phyloP scores from a whole-genome alignment of 2,888 invertebrate genomes.

The Saturnia japonica region DNA sequence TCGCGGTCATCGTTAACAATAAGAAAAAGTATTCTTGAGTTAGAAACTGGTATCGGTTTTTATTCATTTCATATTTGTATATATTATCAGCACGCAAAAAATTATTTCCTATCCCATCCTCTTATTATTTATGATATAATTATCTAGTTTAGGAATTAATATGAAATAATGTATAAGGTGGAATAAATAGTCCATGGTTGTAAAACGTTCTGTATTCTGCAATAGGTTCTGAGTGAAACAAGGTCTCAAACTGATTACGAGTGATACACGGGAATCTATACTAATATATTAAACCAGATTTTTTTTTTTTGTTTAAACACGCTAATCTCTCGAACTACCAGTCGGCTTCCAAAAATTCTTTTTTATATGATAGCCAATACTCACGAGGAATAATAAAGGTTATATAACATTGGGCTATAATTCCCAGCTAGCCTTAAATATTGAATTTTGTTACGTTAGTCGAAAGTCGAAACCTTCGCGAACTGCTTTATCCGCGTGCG shows the following conservation, averaged over 20 bases:
- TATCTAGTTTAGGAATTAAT: background rate
- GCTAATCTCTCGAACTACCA: too few relatives aligned
- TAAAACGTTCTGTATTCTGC: slow-evolving; percentile 55
- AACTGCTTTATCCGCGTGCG: too few relatives aligned
- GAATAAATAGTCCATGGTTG: slow-evolving; percentile 56
- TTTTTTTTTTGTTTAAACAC: too few relatives aligned
- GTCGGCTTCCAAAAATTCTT: too few relatives aligned
- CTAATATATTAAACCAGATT: too few relatives aligned
- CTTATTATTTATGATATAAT: background rate
- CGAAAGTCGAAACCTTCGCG: too few relatives aligned
- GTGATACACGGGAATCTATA: slow-evolving; percentile 77
- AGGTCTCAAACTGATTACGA: slow-evolving; percentile 71
- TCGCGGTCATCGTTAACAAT: slow-evolving; percentile 47
- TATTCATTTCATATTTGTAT: slow-evolving; percentile 28
- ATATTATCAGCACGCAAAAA: slow-evolving; percentile 33
- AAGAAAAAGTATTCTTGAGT: slow-evolving; percentile 36
- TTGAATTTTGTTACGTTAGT: too few relatives aligned
- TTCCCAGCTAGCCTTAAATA: too few relatives aligned
- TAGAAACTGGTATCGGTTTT: slow-evolving; percentile 35
- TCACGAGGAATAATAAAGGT: too few relatives aligned
- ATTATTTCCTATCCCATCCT: background rate
- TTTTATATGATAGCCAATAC: too few relatives aligned
- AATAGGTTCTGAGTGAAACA: slow-evolving; percentile 68
- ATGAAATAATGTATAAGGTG: slow-evolving; percentile 59
- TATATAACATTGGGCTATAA: too few relatives aligned